Base-by-base conservation (phyloP, 53 echinoderm and acorn worm genomes). In the Henricia sp. region DNA sequence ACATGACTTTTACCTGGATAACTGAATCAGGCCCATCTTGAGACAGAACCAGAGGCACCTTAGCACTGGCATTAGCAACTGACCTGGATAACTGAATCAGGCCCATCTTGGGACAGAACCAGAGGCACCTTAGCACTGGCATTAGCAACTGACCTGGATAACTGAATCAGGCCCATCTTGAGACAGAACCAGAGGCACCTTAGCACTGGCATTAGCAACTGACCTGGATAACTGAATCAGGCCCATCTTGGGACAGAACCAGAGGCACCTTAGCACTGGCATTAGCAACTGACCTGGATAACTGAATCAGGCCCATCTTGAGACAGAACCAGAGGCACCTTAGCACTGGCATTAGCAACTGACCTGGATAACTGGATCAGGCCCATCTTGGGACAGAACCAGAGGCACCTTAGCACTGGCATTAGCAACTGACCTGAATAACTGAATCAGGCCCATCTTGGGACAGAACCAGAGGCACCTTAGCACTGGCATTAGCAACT, bases 1-100 rank as follows among this genome's bases (percentile, higher is more conserved):
- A n/a, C n/a, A n/a, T n/a, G n/a, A n/a, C 8, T 10, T 8, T 20
- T 82, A 93, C 93, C 88, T 93, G 84, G 8, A 46, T 46, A 14
- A 46, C 8, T 46, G 48, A 46, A 14, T 46, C 48, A 10, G 48
- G 14, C 8, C 14, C 48, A 46, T 14, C 48, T 46, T 46, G 48
- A 10, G 48, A 46, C 8, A 46, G 48, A 14, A 46, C 48, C 48
- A 46, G 48, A 14, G 48, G 48, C 14, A 46, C 48, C 14, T 46
- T 46, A 46, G 48, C 48, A 46, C 48, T 46, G 8, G 14, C 6
- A 46, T 8, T 8, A 46, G 48, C 14, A 14, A 46, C 8, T 46
- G 14, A 46, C 48, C 48, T 46, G 48, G 8, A 46, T 46, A 14
- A 46, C 8, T 46, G 48, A 46, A 14, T 46, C 48, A 10, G 48